Evolutionary conservation across 92 coral and sea anemone genomes (phyloP).

Genomic region (Zoanthus solanderi): DNA sequence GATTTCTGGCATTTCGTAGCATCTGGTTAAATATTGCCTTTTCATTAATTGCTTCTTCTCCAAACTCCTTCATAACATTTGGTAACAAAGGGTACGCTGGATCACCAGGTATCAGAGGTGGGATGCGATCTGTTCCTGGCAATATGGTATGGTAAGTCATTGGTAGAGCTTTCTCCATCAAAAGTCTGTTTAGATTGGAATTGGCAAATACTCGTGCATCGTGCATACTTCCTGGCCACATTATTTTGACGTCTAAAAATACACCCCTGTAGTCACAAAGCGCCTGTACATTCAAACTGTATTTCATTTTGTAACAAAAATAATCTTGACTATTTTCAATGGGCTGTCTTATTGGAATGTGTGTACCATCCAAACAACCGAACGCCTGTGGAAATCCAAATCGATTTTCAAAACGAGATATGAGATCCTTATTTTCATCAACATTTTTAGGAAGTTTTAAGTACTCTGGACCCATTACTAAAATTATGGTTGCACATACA

Average conservation of each 20-base stretch:
- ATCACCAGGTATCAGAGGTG: slow-evolving; percentile 53
- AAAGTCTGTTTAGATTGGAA: slow-evolving; percentile 54
- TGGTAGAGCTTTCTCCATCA: slow-evolving; percentile 59
- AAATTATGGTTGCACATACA: slow-evolving; percentile 52
- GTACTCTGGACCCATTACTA: slow-evolving; percentile 61
- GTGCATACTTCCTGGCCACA: slow-evolving; percentile 73
- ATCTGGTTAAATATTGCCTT: slow-evolving; percentile 60
- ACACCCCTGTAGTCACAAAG: slow-evolving; percentile 60
- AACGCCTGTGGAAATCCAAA: slow-evolving; percentile 66
- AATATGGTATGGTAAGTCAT: slow-evolving; percentile 42
- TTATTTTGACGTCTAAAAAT: slow-evolving; percentile 65
- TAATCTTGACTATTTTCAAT: slow-evolving; percentile 57
- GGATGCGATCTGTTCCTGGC: slow-evolving; percentile 62
- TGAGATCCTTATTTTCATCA: slow-evolving; percentile 61
- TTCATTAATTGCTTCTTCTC: slow-evolving; percentile 58
- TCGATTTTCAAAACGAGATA: slow-evolving; percentile 60
- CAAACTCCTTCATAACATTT: slow-evolving; percentile 63
- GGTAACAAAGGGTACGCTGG: slow-evolving; percentile 65
- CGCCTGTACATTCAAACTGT: slow-evolving; percentile 65
- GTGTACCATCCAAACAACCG: slow-evolving; percentile 61
- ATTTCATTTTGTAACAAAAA: slow-evolving; percentile 64
- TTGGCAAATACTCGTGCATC: slow-evolving; percentile 65
- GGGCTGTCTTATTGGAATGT: slow-evolving; percentile 56
- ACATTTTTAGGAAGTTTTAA: slow-evolving; percentile 58
- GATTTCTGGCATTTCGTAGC: slow-evolving; percentile 54